Conservation (phyloP, 2,797 vertebrate genomes). For the Syngnathus acus region DNA sequence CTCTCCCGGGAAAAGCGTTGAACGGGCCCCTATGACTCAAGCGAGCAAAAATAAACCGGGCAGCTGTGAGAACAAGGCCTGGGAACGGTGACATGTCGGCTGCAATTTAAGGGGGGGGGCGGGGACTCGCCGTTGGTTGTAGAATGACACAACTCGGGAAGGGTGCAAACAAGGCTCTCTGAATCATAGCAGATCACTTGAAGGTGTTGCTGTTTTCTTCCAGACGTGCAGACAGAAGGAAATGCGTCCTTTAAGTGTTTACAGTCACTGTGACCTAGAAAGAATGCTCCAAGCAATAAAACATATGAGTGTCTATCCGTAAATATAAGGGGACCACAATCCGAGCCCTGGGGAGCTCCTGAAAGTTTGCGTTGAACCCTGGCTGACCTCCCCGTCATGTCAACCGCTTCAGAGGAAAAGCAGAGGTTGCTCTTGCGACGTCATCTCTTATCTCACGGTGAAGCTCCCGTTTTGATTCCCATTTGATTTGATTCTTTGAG, state of each 20-base stretch:
- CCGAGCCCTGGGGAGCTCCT: conserved; percentile 42
- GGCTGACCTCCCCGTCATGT: conserved; percentile 55
- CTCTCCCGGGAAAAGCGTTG: conserved; percentile 64
- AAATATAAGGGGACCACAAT: conserved; percentile 26
- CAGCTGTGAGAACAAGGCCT: conserved; percentile 78
- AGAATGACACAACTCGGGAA: conserved; percentile 31
- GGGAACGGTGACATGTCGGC: conserved; percentile 66
- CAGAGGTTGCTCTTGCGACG: conserved; percentile 54
- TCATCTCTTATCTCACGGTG: conserved; percentile 59
- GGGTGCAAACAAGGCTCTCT: conserved; percentile 35
- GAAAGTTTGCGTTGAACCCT: conserved; percentile 52
- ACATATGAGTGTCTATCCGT: conserved; percentile 46
- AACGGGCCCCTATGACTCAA: conserved; percentile 71
- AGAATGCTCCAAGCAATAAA: conserved; percentile 26
- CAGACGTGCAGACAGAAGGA: conserved; percentile 40
- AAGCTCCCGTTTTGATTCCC: conserved; percentile 38
- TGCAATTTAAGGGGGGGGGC: conserved; percentile 48
- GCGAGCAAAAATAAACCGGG: conserved; percentile 73
- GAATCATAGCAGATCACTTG: conserved; percentile 35
- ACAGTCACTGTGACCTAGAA: conserved; percentile 31
- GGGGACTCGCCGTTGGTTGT: conserved; percentile 23
- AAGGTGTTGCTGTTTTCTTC: conserved; percentile 12
- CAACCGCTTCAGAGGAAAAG: conserved; percentile 56
- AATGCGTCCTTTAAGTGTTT: conserved; percentile 30
- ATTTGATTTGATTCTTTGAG: conserved; percentile 14